Base-by-base conservation (phyloP, 1,140 invertebrate species). In the Leptopilina clavipes region DNA sequence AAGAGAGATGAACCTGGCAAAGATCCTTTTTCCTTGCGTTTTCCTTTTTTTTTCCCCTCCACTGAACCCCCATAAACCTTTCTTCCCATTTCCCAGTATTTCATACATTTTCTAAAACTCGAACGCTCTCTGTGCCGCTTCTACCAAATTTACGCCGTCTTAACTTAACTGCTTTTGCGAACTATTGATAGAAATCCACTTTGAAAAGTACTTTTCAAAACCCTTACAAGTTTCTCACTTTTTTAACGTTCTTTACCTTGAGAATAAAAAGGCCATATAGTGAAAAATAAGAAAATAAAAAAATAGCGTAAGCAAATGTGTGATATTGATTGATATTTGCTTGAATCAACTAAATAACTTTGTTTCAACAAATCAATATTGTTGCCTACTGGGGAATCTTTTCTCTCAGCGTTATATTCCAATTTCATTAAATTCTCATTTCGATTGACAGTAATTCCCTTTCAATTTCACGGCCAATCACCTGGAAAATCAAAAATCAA, bases 1-100 rank as follows among this genome's bases (percentile, higher is more conserved):
- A 65, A 14, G 12, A 31, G 59, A 65, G 37, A 40, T 65, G 59
- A 37, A 65, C 59, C 59, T 65, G 59, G 59, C 59, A n/a, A 65
- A 65, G 22, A 65, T 65, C 14, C 59, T 52, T 52, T 52, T 17
- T 52, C 48, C 48, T 52, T 52, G 45, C 56, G 56, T 22, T 65
- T 65, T 65, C 22, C 56, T 14, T 65, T 37, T n/a, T n/a, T 65
- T 37, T 65, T 65, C 59, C 12, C n/a, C 22, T 65, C 59, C 12
- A 25, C 22, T 65, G 19, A 65, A 31, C 22, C 59, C 31, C 14
- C 59, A 65, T 31, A 65, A 31, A 65, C 59, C 59, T 31, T 31
- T 65, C 25, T 65, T 65, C 59, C 22, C n/a, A 25, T 65, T 65
- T 65, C 59, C 59, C 12, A 25, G 56, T 25, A 31, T 25, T 65